These are phyloP conservation scores for Zeuzera pyrina DNA, from an alignment of 2,888 invertebrate species.

Conservation along the genomic window DNA sequence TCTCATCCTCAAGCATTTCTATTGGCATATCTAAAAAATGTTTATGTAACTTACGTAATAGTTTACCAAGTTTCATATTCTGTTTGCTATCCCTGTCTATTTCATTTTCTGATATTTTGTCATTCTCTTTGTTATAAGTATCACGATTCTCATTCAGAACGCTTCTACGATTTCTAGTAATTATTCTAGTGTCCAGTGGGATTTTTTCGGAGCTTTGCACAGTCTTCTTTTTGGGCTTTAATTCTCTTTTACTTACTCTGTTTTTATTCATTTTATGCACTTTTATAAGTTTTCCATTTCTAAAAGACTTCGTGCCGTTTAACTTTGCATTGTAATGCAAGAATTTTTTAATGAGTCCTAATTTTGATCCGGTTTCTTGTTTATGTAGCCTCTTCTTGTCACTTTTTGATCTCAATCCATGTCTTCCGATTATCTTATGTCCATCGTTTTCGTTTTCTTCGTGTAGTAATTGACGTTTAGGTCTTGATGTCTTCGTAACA, in stretches of 20 bases:
- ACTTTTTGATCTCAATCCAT: conserved; percentile 14
- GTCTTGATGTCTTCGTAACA: conserved; percentile 14
- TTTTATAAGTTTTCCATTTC: neutral
- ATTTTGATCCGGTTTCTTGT: neutral
- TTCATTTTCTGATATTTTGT: conserved; percentile 29
- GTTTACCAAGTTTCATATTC: conserved; percentile 34
- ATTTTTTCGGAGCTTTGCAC: neutral
- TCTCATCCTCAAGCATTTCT: conserved; percentile 19
- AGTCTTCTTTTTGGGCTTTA: too few species aligned
- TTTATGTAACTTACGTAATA: conserved; percentile 36
- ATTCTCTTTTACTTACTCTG: neutral
- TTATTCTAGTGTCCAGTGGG: neutral
- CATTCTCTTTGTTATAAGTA: neutral
- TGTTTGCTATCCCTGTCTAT: conserved; percentile 26
- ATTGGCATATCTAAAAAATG: conserved; percentile 29
- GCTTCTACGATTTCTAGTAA: conserved; percentile 3
- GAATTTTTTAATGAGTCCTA: neutral
- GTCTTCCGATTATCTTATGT: conserved; percentile 14
- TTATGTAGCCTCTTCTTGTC: conserved; percentile 2
- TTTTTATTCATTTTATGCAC: neutral
- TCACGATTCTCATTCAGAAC: neutral
- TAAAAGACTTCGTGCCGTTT: too few species aligned
- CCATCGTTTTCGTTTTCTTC: conserved; percentile 15
- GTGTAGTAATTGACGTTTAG: conserved; percentile 27
- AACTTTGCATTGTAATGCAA: conserved; percentile 1